Evolutionary conservation across 2,888 invertebrate species (phyloP).

Genomic region (Nasonovia ribisnigri): DNA sequence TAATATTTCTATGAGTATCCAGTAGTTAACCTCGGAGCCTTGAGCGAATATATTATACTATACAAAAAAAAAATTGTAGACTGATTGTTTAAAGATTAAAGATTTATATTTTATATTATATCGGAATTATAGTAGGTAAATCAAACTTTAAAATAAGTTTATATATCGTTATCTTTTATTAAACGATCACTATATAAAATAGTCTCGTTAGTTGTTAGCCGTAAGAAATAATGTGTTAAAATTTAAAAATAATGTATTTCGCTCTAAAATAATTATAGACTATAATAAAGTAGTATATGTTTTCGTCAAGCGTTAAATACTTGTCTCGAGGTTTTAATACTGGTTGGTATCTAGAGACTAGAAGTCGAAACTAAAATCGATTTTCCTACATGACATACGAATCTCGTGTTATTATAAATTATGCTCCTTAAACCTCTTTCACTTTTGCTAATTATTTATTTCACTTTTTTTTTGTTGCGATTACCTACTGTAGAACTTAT

Average conservation of each 20-base stretch:
- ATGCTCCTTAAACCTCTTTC: background rate
- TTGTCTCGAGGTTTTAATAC: background rate
- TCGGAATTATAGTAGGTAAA: background rate
- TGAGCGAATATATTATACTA: background rate
- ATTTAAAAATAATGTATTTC: background rate
- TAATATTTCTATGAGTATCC: background rate
- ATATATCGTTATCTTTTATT: background rate
- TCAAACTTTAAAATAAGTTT: background rate
- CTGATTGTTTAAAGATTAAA: background rate
- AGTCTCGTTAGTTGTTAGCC: too few species aligned
- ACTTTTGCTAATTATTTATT: conserved; percentile 30
- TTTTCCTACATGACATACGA: background rate
- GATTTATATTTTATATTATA: background rate
- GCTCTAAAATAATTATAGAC: background rate
- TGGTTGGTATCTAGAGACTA: background rate
- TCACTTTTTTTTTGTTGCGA: conserved; percentile 4
- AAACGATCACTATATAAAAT: background rate
- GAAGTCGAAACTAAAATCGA: background rate
- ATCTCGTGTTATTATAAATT: background rate
- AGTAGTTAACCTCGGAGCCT: background rate
- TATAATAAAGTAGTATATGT: background rate
- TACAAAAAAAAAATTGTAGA: background rate
- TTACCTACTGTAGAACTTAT: background rate
- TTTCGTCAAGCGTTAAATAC: background rate
- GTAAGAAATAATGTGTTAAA: background rate